Percentiles rank a stretch among this genome's conserved stretches.
phyloP scores from a whole-genome alignment of 2,797 vertebrate genomes.

The Artibeus lituratus region DNA sequence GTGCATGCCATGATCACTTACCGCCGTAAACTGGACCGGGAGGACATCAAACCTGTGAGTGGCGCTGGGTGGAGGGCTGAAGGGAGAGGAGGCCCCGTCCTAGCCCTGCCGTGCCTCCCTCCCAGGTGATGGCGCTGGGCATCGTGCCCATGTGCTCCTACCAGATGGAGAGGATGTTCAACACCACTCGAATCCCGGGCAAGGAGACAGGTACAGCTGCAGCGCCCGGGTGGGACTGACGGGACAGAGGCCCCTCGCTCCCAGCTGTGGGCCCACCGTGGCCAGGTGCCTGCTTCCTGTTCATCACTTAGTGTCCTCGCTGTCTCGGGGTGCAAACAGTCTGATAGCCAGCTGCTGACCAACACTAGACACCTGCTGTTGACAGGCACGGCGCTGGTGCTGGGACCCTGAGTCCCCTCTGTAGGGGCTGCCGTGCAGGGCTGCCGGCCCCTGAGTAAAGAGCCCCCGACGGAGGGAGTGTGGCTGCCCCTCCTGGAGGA shows the following conservation, averaged over 20 bases:
- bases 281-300: background rate
- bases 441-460: background rate
- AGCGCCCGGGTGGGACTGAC: fast-evolving
- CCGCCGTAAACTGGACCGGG: conserved; percentile 92
- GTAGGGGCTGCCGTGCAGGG: background rate
- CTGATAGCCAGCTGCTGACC: background rate
- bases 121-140: conserved; percentile 90
- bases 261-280: background rate
- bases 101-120: background rate
- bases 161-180: conserved; percentile 97
- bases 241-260: background rate
- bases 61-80: background rate
- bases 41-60: conserved; percentile 91
- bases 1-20: conserved; percentile 93
- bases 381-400: background rate
- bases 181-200: conserved; percentile 94
- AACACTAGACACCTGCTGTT: too few relatives aligned
- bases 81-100: background rate
- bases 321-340: background rate
- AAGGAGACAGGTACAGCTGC: conserved; percentile 87
- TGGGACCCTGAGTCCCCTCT: background rate
- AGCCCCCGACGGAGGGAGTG: background rate
- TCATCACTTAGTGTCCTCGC: background rate
- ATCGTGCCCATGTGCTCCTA: conserved; percentile 95
- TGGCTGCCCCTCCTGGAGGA: background rate